Conservation (phyloP, 2,113 vertebrate species). For the Meles meles region DNA sequence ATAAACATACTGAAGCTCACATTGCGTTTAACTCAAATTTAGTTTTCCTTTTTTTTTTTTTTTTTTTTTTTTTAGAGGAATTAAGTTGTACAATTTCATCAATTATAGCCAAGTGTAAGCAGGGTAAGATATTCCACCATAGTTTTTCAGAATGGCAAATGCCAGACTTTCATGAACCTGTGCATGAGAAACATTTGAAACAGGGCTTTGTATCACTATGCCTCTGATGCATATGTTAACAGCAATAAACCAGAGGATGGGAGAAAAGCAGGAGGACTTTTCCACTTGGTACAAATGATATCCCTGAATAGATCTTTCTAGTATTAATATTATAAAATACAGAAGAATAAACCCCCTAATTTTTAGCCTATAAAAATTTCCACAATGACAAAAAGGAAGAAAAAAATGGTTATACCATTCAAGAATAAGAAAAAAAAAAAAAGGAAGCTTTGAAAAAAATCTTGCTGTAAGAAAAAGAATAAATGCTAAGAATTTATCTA, state of each 20-base stretch:
- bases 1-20: background rate
- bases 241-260: background rate
- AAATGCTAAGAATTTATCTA: background rate
- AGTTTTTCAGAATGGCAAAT: background rate
- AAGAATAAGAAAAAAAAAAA: background rate
- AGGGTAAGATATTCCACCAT: background rate
- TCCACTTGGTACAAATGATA: background rate
- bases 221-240: background rate
- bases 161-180: background rate
- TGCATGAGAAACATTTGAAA: background rate
- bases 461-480: background rate
- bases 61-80: background rate
- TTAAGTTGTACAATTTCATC: background rate
- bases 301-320: background rate
- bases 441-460: background rate
- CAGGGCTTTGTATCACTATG: background rate
- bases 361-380: background rate
- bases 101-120: background rate
- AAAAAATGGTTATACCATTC: background rate
- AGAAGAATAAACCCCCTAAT: accelerated
- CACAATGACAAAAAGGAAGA: background rate
- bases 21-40: background rate
- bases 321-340: background rate
- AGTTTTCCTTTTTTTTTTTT: background rate
- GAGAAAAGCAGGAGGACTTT: background rate